Evolutionary conservation across 2,113 vertebrate species (phyloP), one percentile per base, ranked within the genome.

Genomic region (Sitta europaea): DNA sequence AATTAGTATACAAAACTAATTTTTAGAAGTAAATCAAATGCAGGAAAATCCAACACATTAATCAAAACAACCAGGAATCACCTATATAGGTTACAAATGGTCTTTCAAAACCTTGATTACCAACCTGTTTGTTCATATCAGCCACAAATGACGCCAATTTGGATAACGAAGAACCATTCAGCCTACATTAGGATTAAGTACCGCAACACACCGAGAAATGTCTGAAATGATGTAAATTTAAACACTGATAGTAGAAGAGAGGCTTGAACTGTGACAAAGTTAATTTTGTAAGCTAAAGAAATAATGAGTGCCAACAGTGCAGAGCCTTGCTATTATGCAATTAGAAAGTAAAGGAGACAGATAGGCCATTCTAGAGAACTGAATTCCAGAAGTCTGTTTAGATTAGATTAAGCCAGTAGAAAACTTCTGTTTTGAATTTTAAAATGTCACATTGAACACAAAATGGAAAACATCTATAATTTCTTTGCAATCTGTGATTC

Each of bases 341-440:
- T 36, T 53, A 72, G 45, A 92, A 75, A 76, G 14, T 8, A 59
- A 82, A 80, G 54, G 14, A 78, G n/a, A 53, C 25, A 58, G 50
- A 67, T 5, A 77, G 18, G 28, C 4, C 14, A 18, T 87, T 79
- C 43, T 48, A 59, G 43, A 71, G 11, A 54, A 50, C 29, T 45
- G 40, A 86, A 83, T 65, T 90, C 38, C 55, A 94, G 55, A 88
- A 88, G 27, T 51, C 24, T 45, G 33, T 62, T 63, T 65, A 73
- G 87, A 82, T 9, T 15, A 79, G 31, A 50, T 73, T 79, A 80
- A 57, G 10, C 16, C 16, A 68, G 29, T 59, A 76, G 16, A 6
- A 93, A 81, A 63, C 6, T 68, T 12, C 21, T 85, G 40, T 10
- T 77, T 59, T 75, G 71, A 92, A 91, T 91, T 85, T 91, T 58